Conservation (phyloP, 2,797 vertebrate genomes). For the Rhinoraja longicauda region DNA sequence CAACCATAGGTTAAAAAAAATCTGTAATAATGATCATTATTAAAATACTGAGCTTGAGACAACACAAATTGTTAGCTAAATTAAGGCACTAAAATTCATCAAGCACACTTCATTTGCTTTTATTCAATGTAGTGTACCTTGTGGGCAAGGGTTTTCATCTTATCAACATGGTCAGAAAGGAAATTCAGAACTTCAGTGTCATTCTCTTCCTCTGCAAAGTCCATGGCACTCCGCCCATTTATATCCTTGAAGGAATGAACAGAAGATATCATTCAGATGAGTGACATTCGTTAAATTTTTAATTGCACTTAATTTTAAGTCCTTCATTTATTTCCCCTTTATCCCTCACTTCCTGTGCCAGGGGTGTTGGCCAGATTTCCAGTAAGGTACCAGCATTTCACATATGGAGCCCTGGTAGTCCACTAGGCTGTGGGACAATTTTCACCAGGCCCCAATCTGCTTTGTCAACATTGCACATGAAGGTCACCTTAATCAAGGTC, state of each 20-base stretch:
- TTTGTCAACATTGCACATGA: background rate
- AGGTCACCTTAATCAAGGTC: background rate
- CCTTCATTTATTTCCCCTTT: background rate
- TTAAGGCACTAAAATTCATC: background rate
- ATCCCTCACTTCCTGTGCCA: too few relatives aligned
- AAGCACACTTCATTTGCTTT: background rate
- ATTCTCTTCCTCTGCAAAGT: slow-evolving; percentile 30
- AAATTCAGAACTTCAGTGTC: slow-evolving; percentile 46
- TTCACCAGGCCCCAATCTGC: background rate
- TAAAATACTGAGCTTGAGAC: background rate
- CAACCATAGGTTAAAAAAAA: background rate
- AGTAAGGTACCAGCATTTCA: too few relatives aligned
- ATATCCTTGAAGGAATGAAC: slow-evolving; percentile 36
- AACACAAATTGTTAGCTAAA: background rate
- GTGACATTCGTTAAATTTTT: background rate
- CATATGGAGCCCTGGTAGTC: background rate
- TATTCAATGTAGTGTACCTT: slow-evolving; percentile 44
- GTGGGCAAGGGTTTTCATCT: slow-evolving; percentile 3
- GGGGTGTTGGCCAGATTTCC: too few relatives aligned
- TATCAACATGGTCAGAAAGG: slow-evolving; percentile 24
- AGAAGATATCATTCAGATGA: background rate
- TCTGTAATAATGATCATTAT: background rate
- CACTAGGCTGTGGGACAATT: background rate
- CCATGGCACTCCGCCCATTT: accelerated
- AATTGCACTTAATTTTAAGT: too few relatives aligned